Evolutionary conservation across 2,888 invertebrate species (phyloP).

Genomic region (Cataglyphis livida): DNA sequence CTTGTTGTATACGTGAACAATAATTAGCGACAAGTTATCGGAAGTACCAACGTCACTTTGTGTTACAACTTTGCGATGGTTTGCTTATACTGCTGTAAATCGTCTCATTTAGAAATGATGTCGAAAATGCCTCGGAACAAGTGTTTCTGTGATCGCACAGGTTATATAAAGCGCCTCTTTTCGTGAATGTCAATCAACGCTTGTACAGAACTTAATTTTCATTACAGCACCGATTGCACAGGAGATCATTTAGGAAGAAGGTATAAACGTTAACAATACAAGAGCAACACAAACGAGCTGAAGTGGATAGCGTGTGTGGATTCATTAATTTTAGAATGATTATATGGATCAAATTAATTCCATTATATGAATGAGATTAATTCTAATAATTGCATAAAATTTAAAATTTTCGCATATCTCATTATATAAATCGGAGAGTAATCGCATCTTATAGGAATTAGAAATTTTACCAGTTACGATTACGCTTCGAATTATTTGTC

Average conservation of each 20-base stretch:
- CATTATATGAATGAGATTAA: background rate
- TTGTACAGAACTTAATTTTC: conserved; percentile 51
- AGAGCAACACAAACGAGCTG: conserved; percentile 57
- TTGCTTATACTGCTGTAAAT: conserved; percentile 17
- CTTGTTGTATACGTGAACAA: conserved; percentile 14
- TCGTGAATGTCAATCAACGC: conserved; percentile 47
- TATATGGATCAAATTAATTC: background rate
- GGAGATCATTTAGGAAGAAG: conserved; percentile 61
- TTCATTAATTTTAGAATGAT: conserved; percentile 1
- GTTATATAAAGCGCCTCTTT: conserved; percentile 26
- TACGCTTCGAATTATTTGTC: background rate
- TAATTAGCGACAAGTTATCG: conserved; percentile 35
- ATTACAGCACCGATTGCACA: conserved; percentile 60
- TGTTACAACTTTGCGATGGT: conserved; percentile 6
- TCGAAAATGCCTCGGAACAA: conserved; percentile 35
- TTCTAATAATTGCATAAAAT: background rate
- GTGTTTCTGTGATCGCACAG: conserved; percentile 30
- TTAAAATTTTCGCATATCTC: background rate
- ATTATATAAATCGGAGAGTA: background rate
- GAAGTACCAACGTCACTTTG: conserved; percentile 25
- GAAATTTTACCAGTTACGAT: conserved; percentile 7
- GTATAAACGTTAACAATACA: conserved; percentile 56
- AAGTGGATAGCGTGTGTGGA: conserved; percentile 47
- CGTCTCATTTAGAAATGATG: conserved; percentile 10
- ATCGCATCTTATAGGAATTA: conserved; percentile 8